Percentiles rank a stretch among this genome's conserved stretches.
These are phyloP conservation scores for Andrena marginata DNA, from an alignment of 2,888 invertebrate genomes.

Conservation along the genomic window DNA sequence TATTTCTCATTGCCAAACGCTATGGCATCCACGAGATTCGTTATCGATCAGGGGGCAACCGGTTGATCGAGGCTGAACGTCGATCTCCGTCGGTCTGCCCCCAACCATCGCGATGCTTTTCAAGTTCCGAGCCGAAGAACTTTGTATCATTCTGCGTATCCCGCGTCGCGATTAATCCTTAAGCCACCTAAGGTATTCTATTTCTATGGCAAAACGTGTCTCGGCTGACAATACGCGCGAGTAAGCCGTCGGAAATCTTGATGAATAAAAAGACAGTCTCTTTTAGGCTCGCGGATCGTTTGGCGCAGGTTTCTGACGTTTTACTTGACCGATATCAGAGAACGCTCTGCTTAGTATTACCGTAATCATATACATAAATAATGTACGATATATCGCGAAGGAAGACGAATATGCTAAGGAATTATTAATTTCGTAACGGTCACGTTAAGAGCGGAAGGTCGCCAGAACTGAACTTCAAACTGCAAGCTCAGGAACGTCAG, in stretches of 20 bases:
- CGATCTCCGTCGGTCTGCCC: constrained; percentile 59
- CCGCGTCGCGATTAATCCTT: constrained; percentile 9
- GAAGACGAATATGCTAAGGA: constrained; percentile 7
- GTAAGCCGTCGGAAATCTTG: not conserved
- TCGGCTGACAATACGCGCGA: not conserved
- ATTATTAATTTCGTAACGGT: constrained; percentile 18
- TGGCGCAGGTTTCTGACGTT: constrained; percentile 11
- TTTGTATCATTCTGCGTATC: not conserved
- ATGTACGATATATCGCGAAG: not conserved
- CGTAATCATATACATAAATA: constrained; percentile 19
- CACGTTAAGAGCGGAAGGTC: constrained; percentile 7
- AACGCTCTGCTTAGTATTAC: constrained; percentile 38
- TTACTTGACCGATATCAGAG: constrained; percentile 25
- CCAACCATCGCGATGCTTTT: not conserved
- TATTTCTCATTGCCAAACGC: constrained; percentile 46
- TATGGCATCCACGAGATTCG: constrained; percentile 12
- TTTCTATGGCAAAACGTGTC: constrained; percentile 5
- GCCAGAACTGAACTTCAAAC: not conserved
- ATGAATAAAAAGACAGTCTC: constrained; percentile 17
- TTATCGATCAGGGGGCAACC: constrained; percentile 47
- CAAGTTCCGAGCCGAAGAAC: not conserved
- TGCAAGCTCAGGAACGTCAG: not conserved
- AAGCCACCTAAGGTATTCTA: constrained; percentile 8
- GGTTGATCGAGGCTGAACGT: constrained; percentile 57
- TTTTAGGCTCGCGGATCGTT: constrained; percentile 13